Conservation (phyloP, 1,140 invertebrate genomes). For the Protaetia brevitarsis region DNA sequence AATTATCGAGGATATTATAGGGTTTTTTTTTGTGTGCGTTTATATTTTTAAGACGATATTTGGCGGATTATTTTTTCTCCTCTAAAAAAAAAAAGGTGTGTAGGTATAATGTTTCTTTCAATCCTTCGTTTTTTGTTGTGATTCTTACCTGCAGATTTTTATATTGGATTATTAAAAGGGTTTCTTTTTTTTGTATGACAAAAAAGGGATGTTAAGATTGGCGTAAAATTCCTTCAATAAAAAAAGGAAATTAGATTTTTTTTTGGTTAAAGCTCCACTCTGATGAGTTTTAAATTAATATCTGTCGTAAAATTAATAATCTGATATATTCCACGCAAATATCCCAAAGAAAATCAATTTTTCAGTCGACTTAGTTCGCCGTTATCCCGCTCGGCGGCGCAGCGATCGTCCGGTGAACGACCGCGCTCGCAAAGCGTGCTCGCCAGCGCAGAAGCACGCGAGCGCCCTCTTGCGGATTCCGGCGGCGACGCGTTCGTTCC, state of each 20-base stretch:
- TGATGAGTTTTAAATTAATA: too few relatives aligned
- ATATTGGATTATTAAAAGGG: background rate
- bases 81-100: too few relatives aligned
- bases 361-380: background rate
- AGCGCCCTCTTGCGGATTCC: conserved; percentile 30
- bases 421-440: conserved; percentile 22
- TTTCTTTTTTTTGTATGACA: background rate
- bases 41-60: background rate
- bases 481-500: conserved; percentile 23
- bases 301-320: too few relatives aligned
- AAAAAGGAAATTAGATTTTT: too few relatives aligned
- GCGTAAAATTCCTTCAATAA: too few relatives aligned
- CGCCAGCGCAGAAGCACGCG: conserved; percentile 3
- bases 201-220: too few relatives aligned
- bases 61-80: conserved; percentile 1
- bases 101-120: background rate
- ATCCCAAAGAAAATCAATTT: background rate
- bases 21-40: background rate
- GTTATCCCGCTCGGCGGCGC: background rate
- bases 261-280: too few relatives aligned
- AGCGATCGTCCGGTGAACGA: conserved; percentile 30
- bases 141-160: background rate
- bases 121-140: background rate
- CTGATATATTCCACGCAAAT: too few relatives aligned
- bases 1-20: background rate